A percentile compares a stretch with the other conserved stretches of the same genome.
Evolutionary conservation across 1,140 invertebrate species (phyloP).

Genomic region (Tetramorium alpestre): DNA sequence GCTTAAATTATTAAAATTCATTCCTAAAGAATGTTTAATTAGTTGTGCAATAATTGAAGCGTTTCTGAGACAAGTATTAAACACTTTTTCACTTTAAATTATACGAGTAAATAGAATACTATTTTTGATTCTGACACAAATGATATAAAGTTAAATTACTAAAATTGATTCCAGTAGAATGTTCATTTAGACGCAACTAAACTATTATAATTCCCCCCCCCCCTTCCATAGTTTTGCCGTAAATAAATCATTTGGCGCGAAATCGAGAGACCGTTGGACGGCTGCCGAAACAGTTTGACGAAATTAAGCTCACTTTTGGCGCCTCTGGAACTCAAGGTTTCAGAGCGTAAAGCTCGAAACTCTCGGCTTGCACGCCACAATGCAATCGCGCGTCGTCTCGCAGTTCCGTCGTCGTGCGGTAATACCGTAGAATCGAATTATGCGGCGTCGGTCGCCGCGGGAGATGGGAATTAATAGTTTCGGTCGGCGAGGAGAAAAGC

Average conservation of each 20-base stretch:
- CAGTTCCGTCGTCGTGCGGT: slow-evolving; percentile 35
- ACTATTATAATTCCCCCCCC: background rate
- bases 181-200: background rate
- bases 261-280: background rate
- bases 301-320: slow-evolving; percentile 11
- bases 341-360: slow-evolving; percentile 39
- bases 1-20: too few species aligned
- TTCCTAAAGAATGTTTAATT: too few species aligned
- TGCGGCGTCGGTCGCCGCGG: slow-evolving; percentile 67
- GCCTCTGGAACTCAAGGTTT: slow-evolving; percentile 16
- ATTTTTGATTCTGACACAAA: background rate
- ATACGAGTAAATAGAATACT: background rate
- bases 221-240: background rate
- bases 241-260: background rate
- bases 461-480: slow-evolving; percentile 83
- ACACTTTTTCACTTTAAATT: too few species aligned
- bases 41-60: too few species aligned
- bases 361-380: slow-evolving; percentile 31
- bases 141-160: background rate
- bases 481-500: slow-evolving; percentile 75
- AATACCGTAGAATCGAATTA: slow-evolving; percentile 76
- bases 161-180: background rate
- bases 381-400: slow-evolving; percentile 46
- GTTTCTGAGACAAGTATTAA: too few species aligned
- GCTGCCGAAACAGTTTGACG: background rate